Evolutionary conservation across 2,888 invertebrate genomes (phyloP).

Genomic region (Drosophila fulvimacula): DNA sequence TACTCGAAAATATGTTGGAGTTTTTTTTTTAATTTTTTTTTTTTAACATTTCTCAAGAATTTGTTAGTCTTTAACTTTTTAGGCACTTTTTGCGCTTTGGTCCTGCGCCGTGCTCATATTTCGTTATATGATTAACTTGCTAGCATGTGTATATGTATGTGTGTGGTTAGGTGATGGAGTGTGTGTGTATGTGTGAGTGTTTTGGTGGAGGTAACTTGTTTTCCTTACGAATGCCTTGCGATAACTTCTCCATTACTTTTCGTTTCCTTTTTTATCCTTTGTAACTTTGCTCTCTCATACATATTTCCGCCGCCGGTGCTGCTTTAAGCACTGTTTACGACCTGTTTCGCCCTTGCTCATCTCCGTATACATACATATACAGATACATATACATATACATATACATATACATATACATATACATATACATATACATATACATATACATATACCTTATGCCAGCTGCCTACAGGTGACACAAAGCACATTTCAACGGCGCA

Average conservation of each 20-base stretch:
- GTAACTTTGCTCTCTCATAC: constrained; percentile 16
- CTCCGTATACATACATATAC: no score
- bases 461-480: constrained; percentile 14
- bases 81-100: constrained; percentile 7
- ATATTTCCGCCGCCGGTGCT: not conserved
- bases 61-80: constrained; percentile 19
- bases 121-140: constrained; percentile 38
- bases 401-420: constrained; percentile 6
- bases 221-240: constrained; percentile 12
- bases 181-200: constrained; percentile 1
- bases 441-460: not conserved
- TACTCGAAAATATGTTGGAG: not conserved
- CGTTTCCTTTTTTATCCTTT: constrained; percentile 10
- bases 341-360: constrained; percentile 3
- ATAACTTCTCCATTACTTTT: constrained; percentile 17
- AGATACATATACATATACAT: constrained; percentile 12
- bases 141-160: constrained; percentile 18
- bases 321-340: constrained; percentile 20
- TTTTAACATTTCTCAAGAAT: constrained; percentile 4
- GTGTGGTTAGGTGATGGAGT: constrained; percentile 2
- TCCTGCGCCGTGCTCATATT: constrained; percentile 31
- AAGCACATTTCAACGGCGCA: constrained; percentile 32
- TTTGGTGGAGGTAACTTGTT: constrained; percentile 1
- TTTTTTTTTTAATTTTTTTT: not conserved
- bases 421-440: constrained; percentile 5